A percentile compares a stretch with the other conserved stretches of the same genome.
These are phyloP conservation scores for Ecliptopera silaceata DNA, from an alignment of 2,888 invertebrate genomes.

Conservation along the genomic window DNA sequence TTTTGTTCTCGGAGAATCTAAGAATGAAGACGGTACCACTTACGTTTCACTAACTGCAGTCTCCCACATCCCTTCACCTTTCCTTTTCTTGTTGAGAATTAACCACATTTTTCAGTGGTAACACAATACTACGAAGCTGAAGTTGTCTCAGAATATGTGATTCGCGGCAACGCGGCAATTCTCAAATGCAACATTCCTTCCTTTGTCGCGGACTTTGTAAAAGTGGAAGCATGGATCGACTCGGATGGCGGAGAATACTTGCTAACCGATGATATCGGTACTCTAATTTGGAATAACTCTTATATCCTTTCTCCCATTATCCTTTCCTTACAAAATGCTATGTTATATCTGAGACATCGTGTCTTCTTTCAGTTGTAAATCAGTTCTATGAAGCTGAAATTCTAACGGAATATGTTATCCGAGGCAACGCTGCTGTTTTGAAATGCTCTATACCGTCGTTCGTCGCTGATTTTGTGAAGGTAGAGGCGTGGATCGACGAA, in stretches of 20 bases:
- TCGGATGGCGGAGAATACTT: conserved; percentile 87
- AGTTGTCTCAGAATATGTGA: conserved; percentile 94
- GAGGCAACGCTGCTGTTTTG: conserved; percentile 93
- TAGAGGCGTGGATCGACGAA: conserved; percentile 91
- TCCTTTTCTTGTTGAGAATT: conserved; percentile 27
- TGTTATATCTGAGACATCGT: conserved; percentile 24
- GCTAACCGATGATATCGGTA: conserved; percentile 89
- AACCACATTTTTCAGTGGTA: conserved; percentile 85
- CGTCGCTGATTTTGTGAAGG: conserved; percentile 95
- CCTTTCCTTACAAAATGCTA: conserved; percentile 21
- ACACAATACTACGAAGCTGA: conserved; percentile 95
- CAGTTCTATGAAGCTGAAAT: conserved; percentile 95
- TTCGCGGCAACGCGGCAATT: conserved; percentile 93
- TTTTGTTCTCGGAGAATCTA: conserved; percentile 59
- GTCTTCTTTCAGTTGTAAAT: conserved; percentile 84
- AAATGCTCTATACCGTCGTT: conserved; percentile 96
- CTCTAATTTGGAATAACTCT: conserved; percentile 34
- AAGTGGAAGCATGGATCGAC: conserved; percentile 91
- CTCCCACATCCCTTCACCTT: conserved; percentile 26
- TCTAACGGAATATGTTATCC: conserved; percentile 94
- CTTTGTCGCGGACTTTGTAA: conserved; percentile 95
- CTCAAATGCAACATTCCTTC: conserved; percentile 95
- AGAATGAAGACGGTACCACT: conserved; percentile 66
- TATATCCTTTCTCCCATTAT: conserved; percentile 29
- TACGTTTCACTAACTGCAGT: conserved; percentile 18